phyloP scores from a whole-genome alignment of 1,140 invertebrate genomes.

The Tetramorium parvispinum region DNA sequence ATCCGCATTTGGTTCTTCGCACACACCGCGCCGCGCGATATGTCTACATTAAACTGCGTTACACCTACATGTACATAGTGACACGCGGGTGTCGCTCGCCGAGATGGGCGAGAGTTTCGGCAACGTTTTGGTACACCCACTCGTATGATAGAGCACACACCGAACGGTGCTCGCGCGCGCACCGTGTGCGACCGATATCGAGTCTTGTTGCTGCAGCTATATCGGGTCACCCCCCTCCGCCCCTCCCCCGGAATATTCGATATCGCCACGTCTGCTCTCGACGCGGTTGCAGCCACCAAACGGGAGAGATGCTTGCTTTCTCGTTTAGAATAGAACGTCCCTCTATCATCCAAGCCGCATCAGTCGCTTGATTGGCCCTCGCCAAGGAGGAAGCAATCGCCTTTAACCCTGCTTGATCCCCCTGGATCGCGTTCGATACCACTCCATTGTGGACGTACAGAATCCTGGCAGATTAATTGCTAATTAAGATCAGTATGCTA shows the following conservation, averaged over 20 bases:
- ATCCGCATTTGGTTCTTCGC: not conserved
- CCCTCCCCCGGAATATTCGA: constrained; percentile 15
- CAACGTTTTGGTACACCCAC: not conserved
- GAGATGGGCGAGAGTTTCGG: not conserved
- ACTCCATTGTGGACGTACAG: constrained; percentile 44
- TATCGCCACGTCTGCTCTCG: constrained; percentile 23
- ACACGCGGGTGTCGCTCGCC: not conserved
- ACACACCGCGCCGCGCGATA: constrained; percentile 35
- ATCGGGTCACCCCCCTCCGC: not conserved
- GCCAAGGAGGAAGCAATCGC: constrained; percentile 42
- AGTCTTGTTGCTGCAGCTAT: constrained; percentile 42
- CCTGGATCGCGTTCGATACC: constrained; percentile 10
- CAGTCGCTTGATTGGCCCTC: constrained; percentile 39
- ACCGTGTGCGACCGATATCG: constrained; percentile 1
- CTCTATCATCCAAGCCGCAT: constrained; percentile 18
- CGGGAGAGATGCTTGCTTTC: not conserved
- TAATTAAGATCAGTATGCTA: constrained; percentile 58
- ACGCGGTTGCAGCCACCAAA: constrained; percentile 4
- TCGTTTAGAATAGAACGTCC: constrained; percentile 33
- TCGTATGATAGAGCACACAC: not conserved
- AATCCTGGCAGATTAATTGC: constrained; percentile 53
- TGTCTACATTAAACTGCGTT: constrained; percentile 66
- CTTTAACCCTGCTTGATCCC: constrained; percentile 51
- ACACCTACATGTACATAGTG: not conserved
- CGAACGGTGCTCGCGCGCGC: not conserved